Conservation (phyloP, 2,113 vertebrate species). For the Herpetotheres cachinnans region DNA sequence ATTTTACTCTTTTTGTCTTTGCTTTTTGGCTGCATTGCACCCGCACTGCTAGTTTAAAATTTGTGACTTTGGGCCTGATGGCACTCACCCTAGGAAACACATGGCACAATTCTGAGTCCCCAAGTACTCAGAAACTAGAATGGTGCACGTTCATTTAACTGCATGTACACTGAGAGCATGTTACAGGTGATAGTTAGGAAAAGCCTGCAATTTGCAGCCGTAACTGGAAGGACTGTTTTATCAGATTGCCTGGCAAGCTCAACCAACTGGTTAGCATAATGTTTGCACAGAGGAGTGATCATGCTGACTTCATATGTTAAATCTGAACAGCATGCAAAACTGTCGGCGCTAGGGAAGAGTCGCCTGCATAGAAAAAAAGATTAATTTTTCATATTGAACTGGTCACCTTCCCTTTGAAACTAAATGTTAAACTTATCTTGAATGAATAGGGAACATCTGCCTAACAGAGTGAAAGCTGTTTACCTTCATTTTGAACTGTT, state of each 20-base stretch:
- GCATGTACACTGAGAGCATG: accelerated
- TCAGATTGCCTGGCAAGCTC: neutral
- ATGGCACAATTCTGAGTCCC: no score
- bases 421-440: neutral
- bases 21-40: neutral
- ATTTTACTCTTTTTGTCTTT: neutral
- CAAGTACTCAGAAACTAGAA: accelerated
- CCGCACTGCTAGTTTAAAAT: neutral
- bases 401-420: neutral
- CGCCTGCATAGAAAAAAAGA: neutral
- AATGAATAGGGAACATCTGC: neutral
- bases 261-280: neutral
- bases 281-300: neutral
- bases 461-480: neutral
- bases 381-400: neutral
- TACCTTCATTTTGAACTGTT: neutral
- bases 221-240: neutral
- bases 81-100: neutral
- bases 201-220: neutral
- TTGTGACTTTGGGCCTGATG: neutral
- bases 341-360: neutral
- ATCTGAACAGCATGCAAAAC: neutral
- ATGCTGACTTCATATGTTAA: neutral
- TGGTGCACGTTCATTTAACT: accelerated
- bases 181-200: neutral